These are phyloP conservation scores for Cecidostiba fungosa DNA, from an alignment of 2,888 invertebrate genomes.

Conservation along the genomic window DNA sequence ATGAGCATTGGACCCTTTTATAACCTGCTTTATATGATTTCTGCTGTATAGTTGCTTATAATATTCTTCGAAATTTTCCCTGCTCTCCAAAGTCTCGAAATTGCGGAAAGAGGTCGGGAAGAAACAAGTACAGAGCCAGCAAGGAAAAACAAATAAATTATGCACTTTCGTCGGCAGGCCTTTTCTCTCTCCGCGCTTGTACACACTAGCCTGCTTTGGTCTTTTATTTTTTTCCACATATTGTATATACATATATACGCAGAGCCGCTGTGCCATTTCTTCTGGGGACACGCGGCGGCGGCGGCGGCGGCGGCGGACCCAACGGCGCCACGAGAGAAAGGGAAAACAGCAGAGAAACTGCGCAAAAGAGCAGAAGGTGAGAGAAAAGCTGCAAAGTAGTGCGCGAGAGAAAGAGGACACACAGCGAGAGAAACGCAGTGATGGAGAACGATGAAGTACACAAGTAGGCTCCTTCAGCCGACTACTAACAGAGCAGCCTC, in stretches of 20 bases:
- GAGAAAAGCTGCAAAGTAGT: background rate
- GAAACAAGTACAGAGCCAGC: background rate
- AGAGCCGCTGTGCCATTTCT: background rate
- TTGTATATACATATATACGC: background rate
- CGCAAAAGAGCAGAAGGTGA: background rate
- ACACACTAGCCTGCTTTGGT: background rate
- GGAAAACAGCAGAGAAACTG: background rate
- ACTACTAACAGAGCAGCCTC: constrained; percentile 31
- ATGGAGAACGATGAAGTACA: constrained; percentile 38
- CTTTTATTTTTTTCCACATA: constrained; percentile 21
- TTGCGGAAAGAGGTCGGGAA: background rate
- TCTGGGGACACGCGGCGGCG: background rate
- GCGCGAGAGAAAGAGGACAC: background rate
- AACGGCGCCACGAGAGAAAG: background rate
- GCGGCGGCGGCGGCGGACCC: too few relatives aligned
- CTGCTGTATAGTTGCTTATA: too few relatives aligned
- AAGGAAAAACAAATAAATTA: constrained; percentile 57
- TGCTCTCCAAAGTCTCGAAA: background rate
- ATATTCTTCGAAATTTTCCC: background rate
- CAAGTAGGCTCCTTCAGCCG: constrained; percentile 38
- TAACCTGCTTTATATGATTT: too few relatives aligned
- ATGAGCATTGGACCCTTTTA: too few relatives aligned
- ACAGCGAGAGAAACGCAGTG: background rate
- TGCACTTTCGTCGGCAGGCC: constrained; percentile 53
- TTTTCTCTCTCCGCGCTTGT: constrained; percentile 16